phyloP scores from a whole-genome alignment of 2,888 invertebrate genomes.

The Chrysolina haemoptera region DNA sequence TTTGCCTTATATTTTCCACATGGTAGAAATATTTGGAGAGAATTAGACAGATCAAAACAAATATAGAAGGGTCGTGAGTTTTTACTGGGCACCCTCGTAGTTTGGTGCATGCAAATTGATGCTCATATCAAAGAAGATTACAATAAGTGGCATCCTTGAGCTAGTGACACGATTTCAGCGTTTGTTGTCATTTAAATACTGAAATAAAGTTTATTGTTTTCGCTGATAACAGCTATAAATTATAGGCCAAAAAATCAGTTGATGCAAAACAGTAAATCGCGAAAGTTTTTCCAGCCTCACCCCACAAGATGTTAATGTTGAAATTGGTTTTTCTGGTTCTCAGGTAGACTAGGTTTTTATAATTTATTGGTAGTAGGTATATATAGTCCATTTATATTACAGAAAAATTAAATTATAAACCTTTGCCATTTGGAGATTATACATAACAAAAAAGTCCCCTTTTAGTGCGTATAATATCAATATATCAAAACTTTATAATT shows the following conservation, averaged over 20 bases:
- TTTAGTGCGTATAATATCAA: too few species aligned
- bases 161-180: neutral
- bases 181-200: neutral
- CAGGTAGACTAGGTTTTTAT: neutral
- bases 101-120: neutral
- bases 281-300: neutral
- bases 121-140: neutral
- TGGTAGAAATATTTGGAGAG: too few species aligned
- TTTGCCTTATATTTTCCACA: too few species aligned
- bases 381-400: too few species aligned
- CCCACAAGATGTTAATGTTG: neutral
- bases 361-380: too few species aligned
- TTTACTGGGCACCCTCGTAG: neutral
- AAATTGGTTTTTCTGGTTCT: neutral
- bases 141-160: neutral
- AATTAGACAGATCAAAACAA: too few species aligned
- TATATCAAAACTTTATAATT: too few species aligned
- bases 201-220: neutral
- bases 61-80: too few species aligned
- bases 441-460: too few species aligned
- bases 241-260: neutral
- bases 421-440: too few species aligned
- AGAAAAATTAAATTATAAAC: too few species aligned
- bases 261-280: neutral
- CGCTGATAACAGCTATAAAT: neutral